Evolutionary conservation across 2,888 invertebrate genomes (phyloP).

Genomic region (Galeruca laticollis): DNA sequence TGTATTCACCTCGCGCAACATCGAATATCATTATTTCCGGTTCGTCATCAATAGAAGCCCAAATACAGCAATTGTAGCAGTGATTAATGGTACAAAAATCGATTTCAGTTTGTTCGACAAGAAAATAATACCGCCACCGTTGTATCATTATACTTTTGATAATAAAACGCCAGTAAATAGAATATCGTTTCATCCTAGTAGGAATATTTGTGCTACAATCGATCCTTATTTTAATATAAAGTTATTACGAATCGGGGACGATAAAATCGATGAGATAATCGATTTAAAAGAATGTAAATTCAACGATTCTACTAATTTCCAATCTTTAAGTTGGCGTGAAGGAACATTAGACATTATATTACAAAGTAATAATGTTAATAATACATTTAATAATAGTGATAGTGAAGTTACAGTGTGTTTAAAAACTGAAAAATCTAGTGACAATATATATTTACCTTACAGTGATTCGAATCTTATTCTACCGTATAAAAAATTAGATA

Average conservation of each 20-base stretch:
- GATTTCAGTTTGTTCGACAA: slow-evolving; percentile 80
- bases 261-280: slow-evolving; percentile 12
- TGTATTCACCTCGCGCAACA: slow-evolving; percentile 42
- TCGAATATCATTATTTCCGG: slow-evolving; percentile 43
- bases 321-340: slow-evolving; percentile 24
- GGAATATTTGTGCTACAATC: slow-evolving; percentile 42
- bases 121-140: slow-evolving; percentile 86
- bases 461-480: slow-evolving; percentile 29
- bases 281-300: slow-evolving; percentile 14
- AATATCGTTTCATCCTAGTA: slow-evolving; percentile 70
- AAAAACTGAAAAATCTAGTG: slow-evolving; percentile 1
- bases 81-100: slow-evolving; percentile 81
- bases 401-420: slow-evolving; percentile 19
- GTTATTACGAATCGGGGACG: slow-evolving; percentile 32
- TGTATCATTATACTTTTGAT: slow-evolving; percentile 74
- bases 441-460: slow-evolving; percentile 30
- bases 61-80: slow-evolving; percentile 71
- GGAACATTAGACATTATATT: slow-evolving; percentile 18
- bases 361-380: not conserved
- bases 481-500: slow-evolving; percentile 18
- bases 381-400: not conserved
- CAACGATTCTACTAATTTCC: slow-evolving; percentile 4
- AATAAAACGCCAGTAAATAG: slow-evolving; percentile 71
- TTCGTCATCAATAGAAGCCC: slow-evolving; percentile 41
- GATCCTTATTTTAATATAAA: slow-evolving; percentile 44